Evolutionary conservation across 2,888 invertebrate species (phyloP).

Genomic region (Trichopoda pennipes): DNA sequence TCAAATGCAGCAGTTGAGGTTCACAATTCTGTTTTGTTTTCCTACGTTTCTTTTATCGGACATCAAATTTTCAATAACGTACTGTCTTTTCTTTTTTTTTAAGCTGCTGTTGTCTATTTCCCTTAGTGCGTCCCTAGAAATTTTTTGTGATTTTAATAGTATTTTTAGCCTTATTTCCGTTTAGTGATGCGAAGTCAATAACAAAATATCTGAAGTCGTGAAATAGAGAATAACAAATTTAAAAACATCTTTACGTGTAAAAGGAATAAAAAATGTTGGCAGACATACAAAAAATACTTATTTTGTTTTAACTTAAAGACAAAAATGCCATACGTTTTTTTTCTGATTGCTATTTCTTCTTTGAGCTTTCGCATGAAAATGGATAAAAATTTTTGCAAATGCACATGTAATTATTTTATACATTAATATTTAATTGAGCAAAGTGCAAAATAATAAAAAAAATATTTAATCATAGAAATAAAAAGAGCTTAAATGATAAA

Average conservation of each 20-base stretch:
- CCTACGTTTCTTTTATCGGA: too few relatives aligned
- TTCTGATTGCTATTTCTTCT: slow-evolving; percentile 10
- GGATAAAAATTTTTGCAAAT: slow-evolving; percentile 31
- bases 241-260: slow-evolving; percentile 36
- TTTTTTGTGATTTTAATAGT: too few relatives aligned
- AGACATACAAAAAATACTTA: slow-evolving; percentile 33
- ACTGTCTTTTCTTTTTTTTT: too few relatives aligned
- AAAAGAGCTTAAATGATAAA: slow-evolving; percentile 49
- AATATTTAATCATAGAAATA: slow-evolving; percentile 31
- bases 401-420: background rate
- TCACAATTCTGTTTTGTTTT: too few relatives aligned
- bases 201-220: background rate
- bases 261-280: slow-evolving; percentile 55
- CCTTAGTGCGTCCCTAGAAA: too few relatives aligned
- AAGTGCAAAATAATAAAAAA: slow-evolving; percentile 17
- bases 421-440: slow-evolving; percentile 29
- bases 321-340: slow-evolving; percentile 57
- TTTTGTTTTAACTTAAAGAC: slow-evolving; percentile 25
- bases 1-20: too few relatives aligned
- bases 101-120: too few relatives aligned
- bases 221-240: slow-evolving; percentile 30
- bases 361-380: slow-evolving; percentile 12
- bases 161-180: too few relatives aligned
- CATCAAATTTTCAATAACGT: too few relatives aligned
- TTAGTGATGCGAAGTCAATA: too few relatives aligned